A percentile compares a stretch with the other conserved stretches of the same genome.
These are phyloP conservation scores for Morus bassanus DNA, from an alignment of 2,797 vertebrate species.

Conservation along the genomic window DNA sequence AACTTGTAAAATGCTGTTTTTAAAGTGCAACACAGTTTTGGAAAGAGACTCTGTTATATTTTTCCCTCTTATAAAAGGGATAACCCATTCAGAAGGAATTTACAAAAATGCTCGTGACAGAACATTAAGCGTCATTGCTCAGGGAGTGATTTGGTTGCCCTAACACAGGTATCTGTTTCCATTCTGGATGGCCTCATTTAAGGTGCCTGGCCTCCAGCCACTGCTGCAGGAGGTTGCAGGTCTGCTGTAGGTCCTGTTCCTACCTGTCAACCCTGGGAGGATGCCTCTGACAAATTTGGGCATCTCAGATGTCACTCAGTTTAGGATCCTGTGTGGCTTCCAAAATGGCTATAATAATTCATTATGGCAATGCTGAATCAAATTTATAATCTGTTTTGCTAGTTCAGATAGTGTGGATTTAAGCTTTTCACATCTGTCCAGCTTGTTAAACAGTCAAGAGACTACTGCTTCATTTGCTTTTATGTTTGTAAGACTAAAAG, in stretches of 20 bases:
- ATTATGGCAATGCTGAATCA: neutral
- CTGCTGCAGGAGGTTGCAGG: neutral
- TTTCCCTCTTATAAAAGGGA: neutral
- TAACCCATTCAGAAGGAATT: neutral
- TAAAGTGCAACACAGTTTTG: neutral
- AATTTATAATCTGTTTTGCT: neutral
- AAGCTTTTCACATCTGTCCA: neutral
- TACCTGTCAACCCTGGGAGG: neutral
- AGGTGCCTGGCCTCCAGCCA: neutral
- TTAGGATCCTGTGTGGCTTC: neutral
- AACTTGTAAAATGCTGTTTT: neutral
- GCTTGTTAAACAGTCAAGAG: neutral
- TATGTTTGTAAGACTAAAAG: neutral
- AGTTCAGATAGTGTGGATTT: neutral
- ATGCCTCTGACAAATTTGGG: neutral
- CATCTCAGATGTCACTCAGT: neutral
- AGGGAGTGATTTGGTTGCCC: neutral
- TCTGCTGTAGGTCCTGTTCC: neutral
- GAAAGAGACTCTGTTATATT: neutral
- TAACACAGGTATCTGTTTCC: neutral
- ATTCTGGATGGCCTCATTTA: neutral
- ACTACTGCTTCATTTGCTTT: neutral
- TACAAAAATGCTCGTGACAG: neutral
- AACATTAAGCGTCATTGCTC: neutral
- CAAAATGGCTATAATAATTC: neutral